Base-by-base conservation (phyloP, 2,888 invertebrate species). In the Sympetrum striolatum region DNA sequence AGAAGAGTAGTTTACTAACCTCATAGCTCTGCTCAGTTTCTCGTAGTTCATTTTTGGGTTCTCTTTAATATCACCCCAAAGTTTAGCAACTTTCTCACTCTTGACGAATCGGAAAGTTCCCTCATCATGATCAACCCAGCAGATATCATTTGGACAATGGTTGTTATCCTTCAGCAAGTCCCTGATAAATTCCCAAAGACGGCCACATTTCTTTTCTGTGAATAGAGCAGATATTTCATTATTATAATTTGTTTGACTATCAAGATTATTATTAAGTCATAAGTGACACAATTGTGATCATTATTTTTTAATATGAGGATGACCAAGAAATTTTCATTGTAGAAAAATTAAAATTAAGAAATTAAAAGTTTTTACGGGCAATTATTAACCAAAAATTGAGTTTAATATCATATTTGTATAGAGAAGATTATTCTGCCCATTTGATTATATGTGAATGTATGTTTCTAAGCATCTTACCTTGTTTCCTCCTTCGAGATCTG, bases 41-140 rank as follows among this genome's bases (percentile, higher is more conserved):
- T 98, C 98, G 93, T 98, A 98, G 80, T 97, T 98, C 98, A 98
- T 98, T 93, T 96, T 96, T 90, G 96, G 96, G 93, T 98, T 98
- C 93, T 97, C 96, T 93, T 98, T 98, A 93, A 97, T 94, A 91
- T 96, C 96, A 5, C 98, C 98, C 98, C 98, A 98, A 81, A 98
- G 95, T 92, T 97, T 96, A 1, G 98, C 98, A 6, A 98, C 97
- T 93, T 97, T 96, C 92, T 97, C 97, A 86, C 97, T 97, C 92
- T 97, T 96, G 18, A 98, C 97, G 92, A 98, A 98, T 92, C 98
- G 96, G 94, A 98, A 98, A 92, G 97, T 96, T 14, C 98, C 98
- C 92, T 96, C 96, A 53, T 96, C 95, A 92, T 97, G 96, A 93
- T 98, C 96, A 93, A 98, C 98, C 98, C 98, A 98, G 93, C 97